Conservation (phyloP, 2,888 invertebrate genomes). For the Apotomis betuletana region DNA sequence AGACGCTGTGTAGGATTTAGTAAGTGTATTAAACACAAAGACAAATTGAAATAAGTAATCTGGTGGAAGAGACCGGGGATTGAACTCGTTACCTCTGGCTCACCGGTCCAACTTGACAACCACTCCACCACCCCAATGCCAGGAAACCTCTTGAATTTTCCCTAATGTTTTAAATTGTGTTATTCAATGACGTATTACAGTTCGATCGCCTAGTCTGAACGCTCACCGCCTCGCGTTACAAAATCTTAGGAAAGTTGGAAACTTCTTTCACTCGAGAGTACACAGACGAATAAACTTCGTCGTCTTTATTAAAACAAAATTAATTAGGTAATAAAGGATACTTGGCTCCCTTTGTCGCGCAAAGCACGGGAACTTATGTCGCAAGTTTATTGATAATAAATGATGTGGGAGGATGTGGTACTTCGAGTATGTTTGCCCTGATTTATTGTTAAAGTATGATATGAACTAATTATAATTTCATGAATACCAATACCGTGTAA, state of each 20-base stretch:
- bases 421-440: no score
- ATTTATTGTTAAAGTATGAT: no score
- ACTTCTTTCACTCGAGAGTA: conserved; percentile 54
- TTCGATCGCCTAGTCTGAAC: conserved; percentile 41
- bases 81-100: no score
- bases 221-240: conserved; percentile 44
- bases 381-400: conserved; percentile 34
- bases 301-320: conserved; percentile 53
- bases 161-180: neutral
- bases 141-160: neutral
- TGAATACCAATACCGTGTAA: no score
- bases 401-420: conserved; percentile 8
- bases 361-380: conserved; percentile 20
- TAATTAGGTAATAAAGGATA: conserved; percentile 50
- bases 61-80: no score
- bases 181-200: neutral
- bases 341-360: conserved; percentile 22
- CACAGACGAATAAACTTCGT: conserved; percentile 49
- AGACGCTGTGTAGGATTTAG: no score
- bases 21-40: no score
- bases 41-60: no score
- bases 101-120: no score
- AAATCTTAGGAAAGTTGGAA: conserved; percentile 54
- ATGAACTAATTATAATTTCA: no score
- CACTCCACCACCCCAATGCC: no score